Evolutionary conservation across 1,140 invertebrate genomes (phyloP), one percentile per base, ranked within the genome.

Genomic region (Pararge aegeria): DNA sequence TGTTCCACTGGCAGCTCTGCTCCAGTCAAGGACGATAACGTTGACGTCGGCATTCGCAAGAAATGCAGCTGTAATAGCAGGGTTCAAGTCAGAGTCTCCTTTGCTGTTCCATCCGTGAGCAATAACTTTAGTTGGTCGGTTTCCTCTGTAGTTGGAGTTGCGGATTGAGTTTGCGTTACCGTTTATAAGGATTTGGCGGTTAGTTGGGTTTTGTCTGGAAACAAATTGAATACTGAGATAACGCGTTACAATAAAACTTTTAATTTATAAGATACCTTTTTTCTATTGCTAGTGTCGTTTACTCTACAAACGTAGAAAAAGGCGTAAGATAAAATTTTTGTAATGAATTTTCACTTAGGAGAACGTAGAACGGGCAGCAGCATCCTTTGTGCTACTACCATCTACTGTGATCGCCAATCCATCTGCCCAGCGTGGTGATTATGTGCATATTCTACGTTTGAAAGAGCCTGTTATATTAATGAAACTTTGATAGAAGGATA

Each of bases 21-120:
- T 58, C 81, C 82, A 87, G 53, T 87, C 79, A 0, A 93, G 82
- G 0, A 91, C 84, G 34, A 94, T 92, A 1, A 93, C 84, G 50
- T 94, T 94, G 16, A 81, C 85, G 49, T 91, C 87, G 2, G 78
- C 78, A 7, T 75, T 74, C 0, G 56, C 55, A 2, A 92, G 67
- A 29, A 90, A 92, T 12, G 87, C 92, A 15, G 60, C 51, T 2
- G 56, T 74, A 29, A 77, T 65, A 0, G 58, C 4, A 16, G 65
- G 37, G 19, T 74, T 79, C 10, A 70, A 52, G 0, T 44, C 37
- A 0, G 68, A 61, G 19, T 67, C 69, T 19, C 78, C 80, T 38
- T 73, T 68, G 54, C 57, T 72, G 54, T 65, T 76, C 69, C 74
- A 82, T 9, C 81, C 81, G 24, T 85, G 82, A 1, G 72, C 68